These are phyloP conservation scores for Prenolepis imparis DNA, from an alignment of 2,888 invertebrate species.

Conservation along the genomic window DNA sequence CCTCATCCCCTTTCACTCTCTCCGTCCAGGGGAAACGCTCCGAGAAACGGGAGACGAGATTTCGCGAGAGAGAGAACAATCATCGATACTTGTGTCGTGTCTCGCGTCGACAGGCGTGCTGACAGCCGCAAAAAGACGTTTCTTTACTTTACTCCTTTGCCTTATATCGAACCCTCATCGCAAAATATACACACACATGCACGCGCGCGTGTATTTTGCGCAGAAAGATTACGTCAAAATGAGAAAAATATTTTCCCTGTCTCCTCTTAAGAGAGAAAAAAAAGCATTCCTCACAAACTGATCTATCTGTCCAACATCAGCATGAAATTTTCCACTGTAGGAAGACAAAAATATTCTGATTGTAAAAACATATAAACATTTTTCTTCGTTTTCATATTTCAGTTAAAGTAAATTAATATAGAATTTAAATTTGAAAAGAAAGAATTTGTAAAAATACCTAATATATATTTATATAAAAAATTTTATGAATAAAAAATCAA, in stretches of 20 bases:
- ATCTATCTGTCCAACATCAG: neutral
- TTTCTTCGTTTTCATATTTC: neutral
- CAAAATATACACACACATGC: neutral
- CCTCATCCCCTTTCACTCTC: neutral
- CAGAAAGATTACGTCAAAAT: neutral
- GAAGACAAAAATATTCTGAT: neutral
- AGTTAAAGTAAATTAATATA: neutral
- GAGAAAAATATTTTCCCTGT: constrained; percentile 30
- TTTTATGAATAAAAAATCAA: constrained; percentile 14
- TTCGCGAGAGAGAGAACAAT: constrained; percentile 13
- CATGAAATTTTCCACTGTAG: neutral
- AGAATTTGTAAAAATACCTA: neutral
- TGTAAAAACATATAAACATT: constrained; percentile 19
- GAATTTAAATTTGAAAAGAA: neutral
- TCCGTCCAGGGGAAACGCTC: constrained; percentile 9
- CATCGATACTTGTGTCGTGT: constrained; percentile 23
- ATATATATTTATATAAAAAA: neutral
- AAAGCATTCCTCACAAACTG: constrained; percentile 7
- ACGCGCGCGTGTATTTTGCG: neutral
- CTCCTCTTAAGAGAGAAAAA: neutral
- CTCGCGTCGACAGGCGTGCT: constrained; percentile 11
- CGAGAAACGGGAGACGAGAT: constrained; percentile 24
- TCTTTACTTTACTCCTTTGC: constrained; percentile 4
- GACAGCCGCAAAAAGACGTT: constrained; percentile 32
- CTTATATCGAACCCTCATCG: constrained; percentile 21